phyloP scores from a whole-genome alignment of 1,140 invertebrate genomes.

The Listronotus oregonensis region DNA sequence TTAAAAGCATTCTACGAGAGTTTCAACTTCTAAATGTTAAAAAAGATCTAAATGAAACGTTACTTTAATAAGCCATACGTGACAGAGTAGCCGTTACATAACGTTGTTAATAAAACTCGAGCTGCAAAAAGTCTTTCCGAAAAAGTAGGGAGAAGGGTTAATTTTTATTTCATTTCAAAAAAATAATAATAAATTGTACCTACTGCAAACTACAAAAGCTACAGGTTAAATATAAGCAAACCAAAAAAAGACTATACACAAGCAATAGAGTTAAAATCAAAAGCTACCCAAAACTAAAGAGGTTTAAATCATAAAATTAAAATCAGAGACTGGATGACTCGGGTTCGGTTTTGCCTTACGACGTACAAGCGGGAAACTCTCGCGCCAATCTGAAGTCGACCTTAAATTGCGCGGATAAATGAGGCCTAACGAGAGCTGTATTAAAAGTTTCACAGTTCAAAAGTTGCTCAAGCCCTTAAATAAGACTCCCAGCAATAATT shows the following conservation, averaged over 20 bases:
- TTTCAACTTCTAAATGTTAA: slow-evolving; percentile 2
- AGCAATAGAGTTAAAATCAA: slow-evolving; percentile 37
- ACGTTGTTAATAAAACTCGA: slow-evolving; percentile 19
- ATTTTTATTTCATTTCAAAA: slow-evolving; percentile 20
- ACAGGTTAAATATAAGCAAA: slow-evolving; percentile 37
- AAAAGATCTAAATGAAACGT: neutral
- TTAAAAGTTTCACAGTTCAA: neutral
- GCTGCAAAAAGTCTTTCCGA: slow-evolving; percentile 14
- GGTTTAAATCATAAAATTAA: slow-evolving; percentile 42
- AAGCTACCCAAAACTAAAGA: slow-evolving; percentile 47
- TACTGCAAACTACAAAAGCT: slow-evolving; percentile 39
- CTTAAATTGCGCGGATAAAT: neutral
- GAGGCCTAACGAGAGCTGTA: neutral
- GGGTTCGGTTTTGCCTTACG: slow-evolving; percentile 51
- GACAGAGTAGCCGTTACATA: slow-evolving; percentile 14
- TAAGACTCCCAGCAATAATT: too few species aligned
- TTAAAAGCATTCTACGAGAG: slow-evolving; percentile 10
- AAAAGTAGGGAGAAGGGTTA: slow-evolving; percentile 46
- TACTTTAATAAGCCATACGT: slow-evolving; percentile 9
- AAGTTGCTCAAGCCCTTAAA: too few species aligned
- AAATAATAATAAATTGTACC: slow-evolving; percentile 16
- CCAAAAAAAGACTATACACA: slow-evolving; percentile 35
- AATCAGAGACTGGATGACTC: slow-evolving; percentile 52
- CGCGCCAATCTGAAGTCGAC: slow-evolving; percentile 35
- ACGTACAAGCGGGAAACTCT: slow-evolving; percentile 44